phyloP scores from a whole-genome alignment of 2,888 invertebrate genomes.

The Bugula neritina region DNA sequence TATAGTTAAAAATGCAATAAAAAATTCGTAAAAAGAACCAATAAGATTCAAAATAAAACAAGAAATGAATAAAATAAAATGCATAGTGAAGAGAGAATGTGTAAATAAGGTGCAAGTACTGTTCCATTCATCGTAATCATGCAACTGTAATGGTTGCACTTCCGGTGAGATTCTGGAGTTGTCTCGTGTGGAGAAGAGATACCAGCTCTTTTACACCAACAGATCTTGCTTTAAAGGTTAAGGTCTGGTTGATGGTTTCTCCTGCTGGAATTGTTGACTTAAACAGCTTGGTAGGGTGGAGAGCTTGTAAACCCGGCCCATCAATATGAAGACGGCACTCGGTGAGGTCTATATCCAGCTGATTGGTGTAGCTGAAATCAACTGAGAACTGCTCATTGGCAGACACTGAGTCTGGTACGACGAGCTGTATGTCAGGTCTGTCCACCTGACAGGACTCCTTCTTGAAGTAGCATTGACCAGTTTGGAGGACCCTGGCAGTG shows the following conservation, averaged over 20 bases:
- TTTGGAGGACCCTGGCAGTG: slow-evolving; percentile 42
- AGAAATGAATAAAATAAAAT: no score
- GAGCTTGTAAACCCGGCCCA: slow-evolving; percentile 42
- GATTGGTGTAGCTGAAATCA: slow-evolving; percentile 42
- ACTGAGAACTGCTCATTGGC: slow-evolving; percentile 38
- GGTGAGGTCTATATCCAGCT: slow-evolving; percentile 41
- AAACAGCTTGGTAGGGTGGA: slow-evolving; percentile 37
- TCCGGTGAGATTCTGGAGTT: slow-evolving; percentile 2
- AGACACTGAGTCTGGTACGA: slow-evolving; percentile 37
- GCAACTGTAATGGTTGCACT: neutral
- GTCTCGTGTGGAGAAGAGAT: neutral
- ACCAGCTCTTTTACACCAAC: slow-evolving; percentile 10
- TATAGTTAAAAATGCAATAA: no score
- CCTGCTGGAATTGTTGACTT: slow-evolving; percentile 1
- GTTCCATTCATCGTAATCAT: no score
- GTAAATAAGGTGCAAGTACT: no score
- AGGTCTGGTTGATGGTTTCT: slow-evolving; percentile 16
- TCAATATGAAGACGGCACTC: slow-evolving; percentile 42
- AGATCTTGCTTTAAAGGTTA: neutral
- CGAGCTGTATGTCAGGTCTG: slow-evolving; percentile 42
- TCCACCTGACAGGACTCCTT: slow-evolving; percentile 41
- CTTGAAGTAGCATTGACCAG: slow-evolving; percentile 39
- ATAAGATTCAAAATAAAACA: no score
- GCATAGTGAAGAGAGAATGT: no score
- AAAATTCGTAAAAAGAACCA: no score